These are phyloP conservation scores for Spinibarbus caldwelli DNA, from an alignment of 2,797 vertebrate genomes.

Conservation along the genomic window DNA sequence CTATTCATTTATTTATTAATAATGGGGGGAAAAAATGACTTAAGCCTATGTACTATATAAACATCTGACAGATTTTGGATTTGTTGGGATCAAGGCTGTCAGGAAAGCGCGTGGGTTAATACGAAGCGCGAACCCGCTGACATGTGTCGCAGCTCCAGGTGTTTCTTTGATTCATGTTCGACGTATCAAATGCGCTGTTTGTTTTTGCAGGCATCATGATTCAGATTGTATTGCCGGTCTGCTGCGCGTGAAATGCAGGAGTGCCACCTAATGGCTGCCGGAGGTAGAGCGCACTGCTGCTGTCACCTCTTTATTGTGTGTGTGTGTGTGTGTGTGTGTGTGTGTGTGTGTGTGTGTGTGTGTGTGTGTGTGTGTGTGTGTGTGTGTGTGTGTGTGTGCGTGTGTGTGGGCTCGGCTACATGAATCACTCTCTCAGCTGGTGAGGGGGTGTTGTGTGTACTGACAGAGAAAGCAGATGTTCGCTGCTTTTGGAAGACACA, in stretches of 20 bases:
- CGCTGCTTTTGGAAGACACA: slow-evolving; percentile 43
- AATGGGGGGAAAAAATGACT: background rate
- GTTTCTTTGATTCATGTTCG: slow-evolving; percentile 40
- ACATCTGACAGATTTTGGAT: slow-evolving; percentile 22
- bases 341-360: slow-evolving; percentile 36
- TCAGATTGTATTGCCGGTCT: background rate
- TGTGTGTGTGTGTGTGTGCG: background rate
- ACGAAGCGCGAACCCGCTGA: slow-evolving; percentile 49
- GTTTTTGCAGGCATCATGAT: background rate
- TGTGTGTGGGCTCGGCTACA: slow-evolving; percentile 28
- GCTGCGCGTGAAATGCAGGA: slow-evolving; percentile 37
- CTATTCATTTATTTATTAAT: background rate
- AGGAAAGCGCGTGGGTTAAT: slow-evolving; percentile 48
- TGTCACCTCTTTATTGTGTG: background rate
- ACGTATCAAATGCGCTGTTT: slow-evolving; percentile 6
- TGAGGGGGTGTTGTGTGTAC: slow-evolving; percentile 40
- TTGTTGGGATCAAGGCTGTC: slow-evolving; percentile 39
- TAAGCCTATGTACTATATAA: background rate
- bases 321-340: slow-evolving; percentile 13
- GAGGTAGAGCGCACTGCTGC: background rate
- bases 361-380: background rate
- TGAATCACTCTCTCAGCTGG: slow-evolving; percentile 47
- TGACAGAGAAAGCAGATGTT: slow-evolving; percentile 51
- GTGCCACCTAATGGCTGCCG: slow-evolving; percentile 41
- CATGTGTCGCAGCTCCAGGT: slow-evolving; percentile 44